A percentile compares a stretch with the other conserved stretches of the same genome.
phyloP scores from a whole-genome alignment of 2,797 vertebrate species.

The Myotis pilosus region DNA sequence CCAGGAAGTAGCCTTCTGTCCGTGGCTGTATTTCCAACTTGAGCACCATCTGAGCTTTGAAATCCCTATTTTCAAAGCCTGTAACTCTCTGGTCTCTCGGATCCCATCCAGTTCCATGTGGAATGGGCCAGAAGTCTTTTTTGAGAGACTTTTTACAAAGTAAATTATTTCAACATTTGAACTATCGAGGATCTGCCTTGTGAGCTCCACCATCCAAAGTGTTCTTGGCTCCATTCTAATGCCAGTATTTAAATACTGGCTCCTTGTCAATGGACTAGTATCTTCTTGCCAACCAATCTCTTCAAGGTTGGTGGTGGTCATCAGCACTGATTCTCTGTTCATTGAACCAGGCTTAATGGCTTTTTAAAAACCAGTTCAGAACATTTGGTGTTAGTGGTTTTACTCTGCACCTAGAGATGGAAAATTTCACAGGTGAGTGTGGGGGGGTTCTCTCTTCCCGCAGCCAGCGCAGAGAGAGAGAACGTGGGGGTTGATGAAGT shows the following conservation, averaged over 20 bases:
- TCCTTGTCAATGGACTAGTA: background rate
- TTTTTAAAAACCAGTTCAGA: conserved; percentile 8
- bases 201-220: background rate
- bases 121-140: background rate
- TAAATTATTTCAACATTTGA: background rate
- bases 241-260: background rate
- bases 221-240: background rate
- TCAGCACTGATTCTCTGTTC: background rate
- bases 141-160: background rate
- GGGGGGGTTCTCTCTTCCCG: too few species aligned
- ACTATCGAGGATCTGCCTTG: background rate
- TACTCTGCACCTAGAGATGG: background rate
- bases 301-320: background rate
- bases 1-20: background rate
- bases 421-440: background rate
- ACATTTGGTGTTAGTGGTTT: background rate
- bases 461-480: too few species aligned
- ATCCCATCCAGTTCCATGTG: background rate
- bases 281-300: background rate
- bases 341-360: background rate
- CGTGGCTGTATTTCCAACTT: background rate
- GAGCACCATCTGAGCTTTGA: background rate
- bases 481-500: too few species aligned
- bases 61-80: conserved; percentile 8
- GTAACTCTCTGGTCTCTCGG: background rate